Evolutionary conservation across 2,797 vertebrate genomes (phyloP).

Genomic region (Oreortyx pictus): DNA sequence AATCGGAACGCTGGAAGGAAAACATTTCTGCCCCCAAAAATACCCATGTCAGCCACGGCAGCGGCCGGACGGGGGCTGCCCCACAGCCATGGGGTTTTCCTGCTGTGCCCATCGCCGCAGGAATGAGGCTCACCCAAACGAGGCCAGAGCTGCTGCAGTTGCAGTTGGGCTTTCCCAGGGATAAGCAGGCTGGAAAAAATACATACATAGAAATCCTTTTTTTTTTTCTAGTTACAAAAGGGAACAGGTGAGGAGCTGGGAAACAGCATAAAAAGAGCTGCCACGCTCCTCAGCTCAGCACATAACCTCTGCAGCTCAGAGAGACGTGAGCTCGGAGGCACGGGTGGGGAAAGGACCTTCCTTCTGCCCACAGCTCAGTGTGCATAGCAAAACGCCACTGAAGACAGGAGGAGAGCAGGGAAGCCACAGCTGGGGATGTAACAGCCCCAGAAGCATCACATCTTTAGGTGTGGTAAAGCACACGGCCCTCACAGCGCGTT

Average conservation of each 20-base stretch:
- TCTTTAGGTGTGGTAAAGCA: too few relatives aligned
- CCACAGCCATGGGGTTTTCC: background rate
- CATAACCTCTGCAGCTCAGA: too few relatives aligned
- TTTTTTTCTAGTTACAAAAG: background rate
- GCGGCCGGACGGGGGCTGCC: background rate
- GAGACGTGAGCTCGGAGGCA: too few relatives aligned
- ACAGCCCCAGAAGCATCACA: too few relatives aligned
- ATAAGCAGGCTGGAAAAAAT: background rate
- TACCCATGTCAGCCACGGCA: background rate
- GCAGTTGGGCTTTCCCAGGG: background rate
- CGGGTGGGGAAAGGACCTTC: too few relatives aligned
- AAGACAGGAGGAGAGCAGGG: too few relatives aligned
- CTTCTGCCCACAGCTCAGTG: too few relatives aligned
- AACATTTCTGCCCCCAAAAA: background rate
- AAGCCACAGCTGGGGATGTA: too few relatives aligned
- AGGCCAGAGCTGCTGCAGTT: background rate
- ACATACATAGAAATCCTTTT: background rate
- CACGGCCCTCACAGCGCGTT: too few relatives aligned
- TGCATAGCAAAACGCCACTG: too few relatives aligned
- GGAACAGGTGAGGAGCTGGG: background rate
- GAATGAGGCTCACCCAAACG: background rate
- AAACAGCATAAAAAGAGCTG: too few relatives aligned
- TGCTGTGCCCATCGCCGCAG: background rate
- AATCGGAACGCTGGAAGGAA: background rate
- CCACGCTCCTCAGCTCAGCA: too few relatives aligned